A percentile compares a stretch with the other conserved stretches of the same genome.
Evolutionary conservation across 2,797 vertebrate species (phyloP).

Genomic region (Rhincodon typus): DNA sequence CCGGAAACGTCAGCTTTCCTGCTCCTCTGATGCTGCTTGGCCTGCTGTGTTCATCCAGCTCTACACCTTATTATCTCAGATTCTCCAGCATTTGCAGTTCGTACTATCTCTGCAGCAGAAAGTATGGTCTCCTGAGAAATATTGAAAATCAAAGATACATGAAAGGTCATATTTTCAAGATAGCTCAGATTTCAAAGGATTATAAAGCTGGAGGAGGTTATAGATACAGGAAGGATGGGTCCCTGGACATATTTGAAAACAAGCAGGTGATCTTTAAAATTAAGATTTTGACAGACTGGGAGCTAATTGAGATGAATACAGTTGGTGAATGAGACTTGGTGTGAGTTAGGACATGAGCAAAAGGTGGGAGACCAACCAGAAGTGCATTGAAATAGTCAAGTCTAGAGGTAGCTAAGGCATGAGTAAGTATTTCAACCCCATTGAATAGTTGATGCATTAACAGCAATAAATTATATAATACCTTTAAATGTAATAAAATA

Average conservation of each 20-base stretch:
- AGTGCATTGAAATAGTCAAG: too few relatives aligned
- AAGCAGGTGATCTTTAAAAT: neutral
- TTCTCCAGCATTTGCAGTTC: too few relatives aligned
- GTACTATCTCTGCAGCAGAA: neutral
- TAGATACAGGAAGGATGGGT: neutral
- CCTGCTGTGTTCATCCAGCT: too few relatives aligned
- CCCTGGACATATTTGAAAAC: neutral
- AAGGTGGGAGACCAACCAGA: too few relatives aligned
- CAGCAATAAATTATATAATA: too few relatives aligned
- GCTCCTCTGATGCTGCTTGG: too few relatives aligned
- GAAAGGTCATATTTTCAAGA: neutral
- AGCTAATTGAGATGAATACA: neutral
- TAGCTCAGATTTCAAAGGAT: neutral
- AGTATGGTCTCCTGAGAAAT: too few relatives aligned
- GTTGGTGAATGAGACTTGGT: neutral
- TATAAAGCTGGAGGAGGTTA: neutral
- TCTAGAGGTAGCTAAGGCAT: neutral
- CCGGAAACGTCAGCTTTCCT: too few relatives aligned
- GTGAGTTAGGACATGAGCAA: neutral
- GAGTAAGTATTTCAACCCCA: neutral
- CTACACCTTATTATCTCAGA: too few relatives aligned
- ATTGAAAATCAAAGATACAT: neutral
- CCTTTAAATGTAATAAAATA: too few relatives aligned
- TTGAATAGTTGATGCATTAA: neutral
- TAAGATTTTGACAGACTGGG: neutral